These are phyloP conservation scores for Hyperoplus lanceolatus DNA, from an alignment of 2,797 vertebrate genomes.

Conservation along the genomic window DNA sequence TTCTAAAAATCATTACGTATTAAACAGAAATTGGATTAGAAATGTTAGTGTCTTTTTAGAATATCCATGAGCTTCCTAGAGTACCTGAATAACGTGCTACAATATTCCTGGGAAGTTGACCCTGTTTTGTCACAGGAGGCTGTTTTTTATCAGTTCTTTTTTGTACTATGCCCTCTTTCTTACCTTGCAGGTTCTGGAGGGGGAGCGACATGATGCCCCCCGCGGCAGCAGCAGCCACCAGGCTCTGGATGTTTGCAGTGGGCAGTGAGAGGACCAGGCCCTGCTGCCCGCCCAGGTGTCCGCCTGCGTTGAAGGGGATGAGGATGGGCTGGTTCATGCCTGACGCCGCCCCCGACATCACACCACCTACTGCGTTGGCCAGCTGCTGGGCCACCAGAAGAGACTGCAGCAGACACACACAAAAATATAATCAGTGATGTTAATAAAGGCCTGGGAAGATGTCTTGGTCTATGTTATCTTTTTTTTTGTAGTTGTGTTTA, in stretches of 20 bases:
- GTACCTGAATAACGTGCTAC: not conserved
- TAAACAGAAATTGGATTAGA: constrained; percentile 1
- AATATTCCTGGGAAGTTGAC: constrained; percentile 7
- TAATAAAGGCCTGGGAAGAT: not conserved
- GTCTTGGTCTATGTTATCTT: not conserved
- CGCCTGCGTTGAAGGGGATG: constrained; percentile 97
- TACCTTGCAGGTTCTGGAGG: constrained; percentile 99
- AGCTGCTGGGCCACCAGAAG: constrained; percentile 97
- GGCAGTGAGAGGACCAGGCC: constrained; percentile 98
- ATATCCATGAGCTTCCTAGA: not conserved
- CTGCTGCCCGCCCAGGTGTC: constrained; percentile 96
- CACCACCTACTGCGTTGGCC: constrained; percentile 94
- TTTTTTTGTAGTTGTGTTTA: not conserved
- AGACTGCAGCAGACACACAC: constrained; percentile 84
- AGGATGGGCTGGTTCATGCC: constrained; percentile 98
- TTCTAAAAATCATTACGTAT: constrained; percentile 9
- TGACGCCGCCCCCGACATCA: constrained; percentile 94
- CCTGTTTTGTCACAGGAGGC: not conserved
- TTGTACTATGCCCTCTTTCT: constrained; percentile 46
- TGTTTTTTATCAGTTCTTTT: not conserved
- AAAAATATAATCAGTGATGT: not conserved
- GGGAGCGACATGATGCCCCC: constrained; percentile 99
- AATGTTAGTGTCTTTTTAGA: too few species aligned
- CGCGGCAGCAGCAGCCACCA: constrained; percentile 98
- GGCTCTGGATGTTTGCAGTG: constrained; percentile 96